phyloP scores from a whole-genome alignment of 2,113 vertebrate genomes.

The Neogale vison region DNA sequence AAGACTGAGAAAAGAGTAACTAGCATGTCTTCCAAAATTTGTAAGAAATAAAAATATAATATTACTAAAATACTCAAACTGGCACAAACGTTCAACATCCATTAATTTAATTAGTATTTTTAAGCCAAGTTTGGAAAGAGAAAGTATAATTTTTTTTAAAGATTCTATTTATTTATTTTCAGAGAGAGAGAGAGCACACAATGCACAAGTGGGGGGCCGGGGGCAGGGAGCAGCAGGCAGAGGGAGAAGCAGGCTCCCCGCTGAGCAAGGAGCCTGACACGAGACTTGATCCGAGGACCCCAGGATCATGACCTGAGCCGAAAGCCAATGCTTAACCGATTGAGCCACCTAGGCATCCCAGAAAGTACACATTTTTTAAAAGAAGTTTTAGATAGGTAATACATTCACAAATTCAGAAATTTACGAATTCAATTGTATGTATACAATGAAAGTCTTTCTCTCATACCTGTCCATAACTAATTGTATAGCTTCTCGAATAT shows the following conservation, averaged over 20 bases:
- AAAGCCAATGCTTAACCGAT: too few species aligned
- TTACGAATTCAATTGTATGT: background rate
- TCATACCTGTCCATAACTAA: background rate
- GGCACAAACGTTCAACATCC: background rate
- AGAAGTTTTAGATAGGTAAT: background rate
- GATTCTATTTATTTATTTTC: too few species aligned
- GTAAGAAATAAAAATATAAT: constrained; percentile 16
- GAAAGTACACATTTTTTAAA: background rate
- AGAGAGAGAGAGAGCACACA: too few species aligned
- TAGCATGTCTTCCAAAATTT: background rate
- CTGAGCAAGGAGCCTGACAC: too few species aligned
- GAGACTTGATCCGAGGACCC: too few species aligned
- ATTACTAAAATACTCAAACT: background rate
- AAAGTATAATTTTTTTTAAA: background rate
- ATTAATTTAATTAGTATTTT: background rate
- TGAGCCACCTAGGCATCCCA: background rate
- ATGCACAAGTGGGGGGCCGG: too few species aligned
- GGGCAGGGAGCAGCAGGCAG: too few species aligned
- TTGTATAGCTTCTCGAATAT: background rate
- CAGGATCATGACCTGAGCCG: too few species aligned
- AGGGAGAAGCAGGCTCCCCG: too few species aligned
- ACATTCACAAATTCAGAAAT: constrained; percentile 9
- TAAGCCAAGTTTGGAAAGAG: constrained; percentile 30
- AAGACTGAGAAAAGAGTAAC: background rate
- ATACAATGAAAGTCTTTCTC: background rate